These are phyloP conservation scores for Omphaloscelis lunosa DNA, from an alignment of 2,888 invertebrate genomes.

Conservation along the genomic window DNA sequence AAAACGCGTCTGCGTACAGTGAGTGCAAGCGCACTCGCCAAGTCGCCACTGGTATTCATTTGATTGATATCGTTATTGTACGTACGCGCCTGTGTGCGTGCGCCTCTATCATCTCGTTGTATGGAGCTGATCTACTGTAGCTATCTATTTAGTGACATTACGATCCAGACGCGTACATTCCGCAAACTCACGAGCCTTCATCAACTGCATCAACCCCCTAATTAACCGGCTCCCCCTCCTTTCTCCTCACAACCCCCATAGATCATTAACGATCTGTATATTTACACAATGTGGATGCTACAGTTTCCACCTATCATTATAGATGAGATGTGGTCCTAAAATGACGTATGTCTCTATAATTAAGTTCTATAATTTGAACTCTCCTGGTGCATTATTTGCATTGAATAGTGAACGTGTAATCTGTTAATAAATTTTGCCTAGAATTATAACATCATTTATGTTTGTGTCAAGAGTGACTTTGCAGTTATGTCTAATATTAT, in stretches of 20 bases:
- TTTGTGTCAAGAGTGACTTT: neutral
- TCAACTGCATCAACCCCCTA: slow-evolving; percentile 64
- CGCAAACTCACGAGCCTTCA: slow-evolving; percentile 57
- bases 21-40: neutral
- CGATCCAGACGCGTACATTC: slow-evolving; percentile 57
- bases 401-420: neutral
- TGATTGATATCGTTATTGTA: neutral
- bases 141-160: neutral
- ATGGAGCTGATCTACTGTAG: neutral
- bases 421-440: neutral
- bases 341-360: slow-evolving; percentile 16
- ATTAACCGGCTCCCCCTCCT: slow-evolving; percentile 52
- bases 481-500: neutral
- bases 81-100: neutral
- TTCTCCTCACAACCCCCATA: slow-evolving; percentile 42
- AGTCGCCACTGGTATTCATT: neutral
- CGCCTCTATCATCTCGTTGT: neutral
- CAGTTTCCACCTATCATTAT: slow-evolving; percentile 49
- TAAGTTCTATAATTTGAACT: slow-evolving; percentile 6
- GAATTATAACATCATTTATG: neutral
- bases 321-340: slow-evolving; percentile 17
- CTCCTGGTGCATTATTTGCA: neutral
- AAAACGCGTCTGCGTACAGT: neutral
- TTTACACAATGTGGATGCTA: slow-evolving; percentile 62
- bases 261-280: slow-evolving; percentile 69